A percentile compares a stretch with the other conserved stretches of the same genome.
phyloP scores from a whole-genome alignment of 2,888 invertebrate species.

The Amphiduros pacificus region DNA sequence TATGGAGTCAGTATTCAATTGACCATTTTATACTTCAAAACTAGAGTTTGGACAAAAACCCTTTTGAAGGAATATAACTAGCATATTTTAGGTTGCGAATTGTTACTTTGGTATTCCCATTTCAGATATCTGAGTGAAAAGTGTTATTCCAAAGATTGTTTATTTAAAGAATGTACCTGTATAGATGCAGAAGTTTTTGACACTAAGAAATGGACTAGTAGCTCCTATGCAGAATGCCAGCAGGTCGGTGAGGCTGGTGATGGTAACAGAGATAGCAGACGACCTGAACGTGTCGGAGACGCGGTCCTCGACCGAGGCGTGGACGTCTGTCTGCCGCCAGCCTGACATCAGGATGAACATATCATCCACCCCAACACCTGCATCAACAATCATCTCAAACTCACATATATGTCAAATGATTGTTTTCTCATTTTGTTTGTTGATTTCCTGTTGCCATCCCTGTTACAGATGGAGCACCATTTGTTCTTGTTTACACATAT shows the following conservation, averaged over 20 bases:
- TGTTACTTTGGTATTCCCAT: too few relatives aligned
- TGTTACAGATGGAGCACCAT: too few relatives aligned
- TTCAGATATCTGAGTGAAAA: neutral
- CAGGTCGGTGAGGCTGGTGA: slow-evolving; percentile 32
- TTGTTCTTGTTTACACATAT: too few relatives aligned
- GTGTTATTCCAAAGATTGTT: neutral
- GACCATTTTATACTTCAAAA: too few relatives aligned
- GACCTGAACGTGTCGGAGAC: slow-evolving; percentile 27
- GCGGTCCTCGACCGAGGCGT: slow-evolving; percentile 24
- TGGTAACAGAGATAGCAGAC: slow-evolving; percentile 33
- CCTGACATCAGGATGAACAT: slow-evolving; percentile 33
- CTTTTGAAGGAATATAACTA: too few relatives aligned
- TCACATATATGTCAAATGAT: too few relatives aligned
- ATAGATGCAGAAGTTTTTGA: slow-evolving; percentile 32
- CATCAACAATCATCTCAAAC: too few relatives aligned
- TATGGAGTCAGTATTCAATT: too few relatives aligned
- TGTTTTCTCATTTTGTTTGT: too few relatives aligned
- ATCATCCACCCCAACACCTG: slow-evolving; percentile 34
- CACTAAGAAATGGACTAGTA: slow-evolving; percentile 31
- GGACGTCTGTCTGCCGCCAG: slow-evolving; percentile 29
- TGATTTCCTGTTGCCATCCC: too few relatives aligned
- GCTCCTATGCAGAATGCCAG: slow-evolving; percentile 34
- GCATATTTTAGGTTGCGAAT: too few relatives aligned
- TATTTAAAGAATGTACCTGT: slow-evolving; percentile 22
- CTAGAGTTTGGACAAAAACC: too few relatives aligned